phyloP scores from a whole-genome alignment of 1,140 invertebrate species.

The Eubasilissa regina region DNA sequence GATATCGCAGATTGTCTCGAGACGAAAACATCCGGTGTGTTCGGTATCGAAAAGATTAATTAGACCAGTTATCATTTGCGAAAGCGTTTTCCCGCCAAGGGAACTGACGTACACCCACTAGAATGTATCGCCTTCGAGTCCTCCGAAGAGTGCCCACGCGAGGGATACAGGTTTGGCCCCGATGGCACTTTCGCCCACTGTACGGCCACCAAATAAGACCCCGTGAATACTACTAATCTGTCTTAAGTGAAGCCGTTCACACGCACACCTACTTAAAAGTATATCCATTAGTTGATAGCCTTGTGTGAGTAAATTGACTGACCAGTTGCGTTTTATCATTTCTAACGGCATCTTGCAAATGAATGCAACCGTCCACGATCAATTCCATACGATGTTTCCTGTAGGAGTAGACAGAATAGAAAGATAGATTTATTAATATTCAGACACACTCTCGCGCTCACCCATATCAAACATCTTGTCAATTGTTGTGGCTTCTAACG shows the following conservation, averaged over 20 bases:
- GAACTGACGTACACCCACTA: constrained; percentile 19
- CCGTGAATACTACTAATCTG: neutral
- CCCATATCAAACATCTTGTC: no score
- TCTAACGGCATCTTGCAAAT: no score
- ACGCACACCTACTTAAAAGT: no score
- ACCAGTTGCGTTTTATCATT: no score
- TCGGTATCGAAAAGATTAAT: constrained; percentile 31
- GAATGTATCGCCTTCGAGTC: constrained; percentile 6
- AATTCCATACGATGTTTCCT: no score
- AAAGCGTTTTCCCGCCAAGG: constrained; percentile 30
- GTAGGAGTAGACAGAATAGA: no score
- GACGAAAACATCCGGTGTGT: constrained; percentile 15
- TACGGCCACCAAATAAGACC: constrained; percentile 38
- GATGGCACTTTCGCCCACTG: constrained; percentile 57
- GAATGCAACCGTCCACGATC: no score
- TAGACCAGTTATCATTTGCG: constrained; percentile 37
- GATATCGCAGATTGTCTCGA: constrained; percentile 1
- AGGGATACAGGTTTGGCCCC: constrained; percentile 22
- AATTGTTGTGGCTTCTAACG: no score
- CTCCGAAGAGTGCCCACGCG: constrained; percentile 12
- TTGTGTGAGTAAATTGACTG: no score
- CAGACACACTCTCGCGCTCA: no score
- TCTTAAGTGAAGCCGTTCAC: constrained; percentile 2
- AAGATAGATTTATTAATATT: no score
- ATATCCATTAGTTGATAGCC: no score